Evolutionary conservation across 2,113 vertebrate genomes (phyloP), one percentile per base, ranked within the genome.

Genomic region (Orycteropus afer): DNA sequence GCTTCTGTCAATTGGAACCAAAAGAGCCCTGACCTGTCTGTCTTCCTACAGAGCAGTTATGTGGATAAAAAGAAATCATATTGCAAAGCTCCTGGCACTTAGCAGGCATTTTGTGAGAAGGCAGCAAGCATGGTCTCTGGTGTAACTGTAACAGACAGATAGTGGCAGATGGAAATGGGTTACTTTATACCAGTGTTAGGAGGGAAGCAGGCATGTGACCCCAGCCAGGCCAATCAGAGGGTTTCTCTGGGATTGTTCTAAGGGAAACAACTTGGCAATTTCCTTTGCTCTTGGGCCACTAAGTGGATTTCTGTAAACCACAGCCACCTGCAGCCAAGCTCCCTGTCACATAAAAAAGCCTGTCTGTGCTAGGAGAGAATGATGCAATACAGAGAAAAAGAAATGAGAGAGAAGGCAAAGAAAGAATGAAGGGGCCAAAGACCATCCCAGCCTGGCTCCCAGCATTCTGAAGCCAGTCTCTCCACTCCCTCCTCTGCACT

Each of bases 291-390:
- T 7, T 42, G 40, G 13, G 74, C 27, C 82, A 61, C 22, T 63
- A 65, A 59, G 71, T 73, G 81, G 78, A 57, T 76, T 86, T 93
- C 69, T 80, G 55, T 20, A 71, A 82, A 61, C 40, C 86, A 61
- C 65, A 73, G 74, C 34, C 51, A 79, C 47, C 79, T 22, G 3
- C 23, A 73, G 88, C 84, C 87, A 65, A 53, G 77, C 57, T 59
- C 34, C 87, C 32, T 32, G 51, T 20, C 65, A n/a, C 5, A 5
- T 2, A 53, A 85, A 49, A 77, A 90, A 61, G 34, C 63, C 82
- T 59, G 5, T 53, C 47, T 67, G 45, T 1, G 47, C 29, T 71
- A 57, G 37, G 29, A 84, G 51, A 81, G 47, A 65, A 45, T 45
- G 57, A 45, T 45, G 51, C 51, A 55, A n/a, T 45, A 73, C 57